Percentiles rank a stretch among this genome's conserved stretches.
Conservation (phyloP, 2,113 vertebrate species). For the Brachypodius melanocephalos region DNA sequence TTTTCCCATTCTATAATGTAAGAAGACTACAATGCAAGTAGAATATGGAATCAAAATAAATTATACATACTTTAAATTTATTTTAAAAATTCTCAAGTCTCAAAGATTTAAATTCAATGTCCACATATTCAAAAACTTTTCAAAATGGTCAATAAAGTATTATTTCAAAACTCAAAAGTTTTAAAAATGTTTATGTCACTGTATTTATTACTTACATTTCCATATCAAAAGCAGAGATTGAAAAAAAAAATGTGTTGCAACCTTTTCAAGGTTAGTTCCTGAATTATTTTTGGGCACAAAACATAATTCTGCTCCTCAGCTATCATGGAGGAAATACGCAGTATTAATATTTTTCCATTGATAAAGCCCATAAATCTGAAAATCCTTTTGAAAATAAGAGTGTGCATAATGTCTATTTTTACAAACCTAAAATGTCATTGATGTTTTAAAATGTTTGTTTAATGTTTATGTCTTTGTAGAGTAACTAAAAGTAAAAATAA, state of each 20-base stretch:
- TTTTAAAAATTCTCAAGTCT: neutral
- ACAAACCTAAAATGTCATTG: neutral
- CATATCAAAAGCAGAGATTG: neutral
- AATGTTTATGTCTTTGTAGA: conserved; percentile 1
- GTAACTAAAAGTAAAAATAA: conserved; percentile 36
- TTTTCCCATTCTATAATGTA: neutral
- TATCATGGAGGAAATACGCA: neutral
- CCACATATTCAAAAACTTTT: neutral
- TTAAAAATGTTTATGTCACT: neutral
- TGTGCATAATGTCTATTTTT: neutral
- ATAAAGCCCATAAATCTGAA: neutral
- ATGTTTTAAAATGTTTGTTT: conserved; percentile 13
- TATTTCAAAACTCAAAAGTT: neutral
- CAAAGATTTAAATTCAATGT: neutral
- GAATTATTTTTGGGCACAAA: neutral
- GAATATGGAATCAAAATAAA: neutral
- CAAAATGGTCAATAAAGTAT: neutral
- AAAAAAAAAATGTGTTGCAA: neutral
- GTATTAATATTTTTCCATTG: neutral
- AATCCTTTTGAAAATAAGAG: neutral
- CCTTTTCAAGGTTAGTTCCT: neutral
- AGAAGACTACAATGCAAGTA: neutral
- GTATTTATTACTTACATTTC: neutral
- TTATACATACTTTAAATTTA: neutral
- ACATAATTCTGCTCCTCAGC: neutral